Percentiles rank a stretch among this genome's conserved stretches.
Evolutionary conservation across 2,797 vertebrate species (phyloP).

Genomic region (Gymnopithys bicolor): DNA sequence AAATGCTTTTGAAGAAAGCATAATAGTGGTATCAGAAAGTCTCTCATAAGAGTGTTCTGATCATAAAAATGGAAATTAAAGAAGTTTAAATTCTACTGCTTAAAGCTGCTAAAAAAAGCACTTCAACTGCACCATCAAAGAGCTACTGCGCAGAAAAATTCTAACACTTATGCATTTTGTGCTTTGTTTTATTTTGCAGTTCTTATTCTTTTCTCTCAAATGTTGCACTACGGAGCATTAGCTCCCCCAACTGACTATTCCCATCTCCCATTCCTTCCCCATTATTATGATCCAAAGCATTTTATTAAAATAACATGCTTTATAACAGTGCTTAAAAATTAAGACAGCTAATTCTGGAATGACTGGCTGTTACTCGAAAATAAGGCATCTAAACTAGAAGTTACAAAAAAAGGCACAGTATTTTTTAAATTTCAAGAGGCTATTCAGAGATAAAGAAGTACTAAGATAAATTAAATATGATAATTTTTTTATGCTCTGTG

Average conservation of each 20-base stretch:
- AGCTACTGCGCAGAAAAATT: background rate
- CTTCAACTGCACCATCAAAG: conserved; percentile 49
- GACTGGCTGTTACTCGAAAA: background rate
- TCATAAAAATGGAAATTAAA: conserved; percentile 57
- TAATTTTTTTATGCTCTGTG: background rate
- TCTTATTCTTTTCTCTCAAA: background rate
- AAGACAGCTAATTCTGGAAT: background rate
- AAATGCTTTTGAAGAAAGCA: conserved; percentile 19
- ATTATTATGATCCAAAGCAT: background rate
- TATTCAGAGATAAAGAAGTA: background rate
- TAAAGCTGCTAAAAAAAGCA: conserved; percentile 50
- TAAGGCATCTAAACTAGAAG: background rate
- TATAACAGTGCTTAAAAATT: background rate
- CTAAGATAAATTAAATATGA: background rate
- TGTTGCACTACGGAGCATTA: conserved; percentile 25
- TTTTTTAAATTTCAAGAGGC: background rate
- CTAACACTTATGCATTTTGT: background rate
- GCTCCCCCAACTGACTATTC: conserved; percentile 75
- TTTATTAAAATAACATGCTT: background rate
- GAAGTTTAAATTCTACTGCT: conserved; percentile 50
- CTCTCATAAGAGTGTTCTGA: conserved; percentile 28
- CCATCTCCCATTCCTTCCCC: background rate
- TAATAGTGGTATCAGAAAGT: conserved; percentile 21
- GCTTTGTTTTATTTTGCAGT: background rate
- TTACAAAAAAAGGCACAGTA: background rate